Evolutionary conservation across 2,888 invertebrate genomes (phyloP).

Genomic region (Limenitis camilla): DNA sequence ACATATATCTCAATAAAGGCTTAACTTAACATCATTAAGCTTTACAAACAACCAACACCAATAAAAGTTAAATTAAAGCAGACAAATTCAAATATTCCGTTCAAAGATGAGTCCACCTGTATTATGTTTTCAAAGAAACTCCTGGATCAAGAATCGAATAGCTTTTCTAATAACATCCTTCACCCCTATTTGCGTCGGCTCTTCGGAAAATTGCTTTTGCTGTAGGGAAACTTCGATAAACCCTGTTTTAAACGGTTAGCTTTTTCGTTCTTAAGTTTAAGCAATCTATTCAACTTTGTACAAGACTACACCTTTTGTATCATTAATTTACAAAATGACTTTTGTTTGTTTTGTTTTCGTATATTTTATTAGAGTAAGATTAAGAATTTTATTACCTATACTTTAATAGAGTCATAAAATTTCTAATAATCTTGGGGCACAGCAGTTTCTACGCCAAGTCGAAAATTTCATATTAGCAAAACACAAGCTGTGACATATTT

Average conservation of each 20-base stretch:
- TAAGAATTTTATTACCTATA: background rate
- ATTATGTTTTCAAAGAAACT: constrained; percentile 16
- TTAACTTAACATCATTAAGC: too few species aligned
- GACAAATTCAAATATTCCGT: background rate
- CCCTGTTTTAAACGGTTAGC: constrained; percentile 18
- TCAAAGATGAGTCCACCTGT: background rate
- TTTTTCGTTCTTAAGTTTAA: constrained; percentile 14
- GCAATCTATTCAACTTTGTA: constrained; percentile 12
- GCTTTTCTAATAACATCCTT: constrained; percentile 25
- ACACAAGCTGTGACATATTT: too few species aligned
- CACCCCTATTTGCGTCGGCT: constrained; percentile 23
- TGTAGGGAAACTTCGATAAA: constrained; percentile 19
- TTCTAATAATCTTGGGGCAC: too few species aligned
- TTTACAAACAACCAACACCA: background rate
- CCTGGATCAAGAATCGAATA: constrained; percentile 20
- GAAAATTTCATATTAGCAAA: too few species aligned
- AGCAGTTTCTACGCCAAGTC: too few species aligned
- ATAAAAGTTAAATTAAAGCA: background rate
- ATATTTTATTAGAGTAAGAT: background rate
- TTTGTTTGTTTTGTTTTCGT: constrained; percentile 2
- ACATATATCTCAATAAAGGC: too few species aligned
- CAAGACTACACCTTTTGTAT: background rate
- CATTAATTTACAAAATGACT: constrained; percentile 6
- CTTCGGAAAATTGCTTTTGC: constrained; percentile 27
- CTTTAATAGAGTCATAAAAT: too few species aligned